Evolutionary conservation across 2,888 invertebrate species (phyloP), one percentile per base, ranked within the genome.

Genomic region (Acanthosepion pharaonis): DNA sequence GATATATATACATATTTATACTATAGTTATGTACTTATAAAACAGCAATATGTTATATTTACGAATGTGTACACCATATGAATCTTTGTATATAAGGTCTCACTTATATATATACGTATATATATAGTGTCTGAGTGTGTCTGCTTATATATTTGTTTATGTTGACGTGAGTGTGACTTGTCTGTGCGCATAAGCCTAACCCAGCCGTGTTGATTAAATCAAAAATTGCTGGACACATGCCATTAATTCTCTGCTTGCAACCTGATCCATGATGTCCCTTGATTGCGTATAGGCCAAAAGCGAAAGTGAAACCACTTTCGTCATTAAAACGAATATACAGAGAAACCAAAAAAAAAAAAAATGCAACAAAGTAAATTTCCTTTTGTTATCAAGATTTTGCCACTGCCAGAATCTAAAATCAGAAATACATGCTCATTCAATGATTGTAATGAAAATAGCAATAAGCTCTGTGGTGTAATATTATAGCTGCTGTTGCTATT

Each of bases 171-270:
- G 15, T 78, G 78, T 78, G 11, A 78, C n/a, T n/a, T n/a, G n/a
- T n/a, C 3, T 11, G n/a, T 78, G 9, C 78, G 18, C n/a, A n/a
- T 33, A 33, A 33, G 78, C n/a, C 5, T n/a, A 33, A 11, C 8
- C 5, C n/a, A 78, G 78, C 9, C 9, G 33, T 78, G 78, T n/a
- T 78, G 78, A 78, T 78, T 78, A n/a, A 78, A 78, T n/a, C 78
- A n/a, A 78, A 78, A 78, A 78, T 78, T 78, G n/a, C n/a, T 78
- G 78, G 78, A 78, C 78, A n/a, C 78, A n/a, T 78, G 78, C 78
- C 78, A 78, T 78, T 78, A 78, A 78, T 78, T 78, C 5, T 33
- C 78, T 15, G 78, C n/a, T 18, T 78, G 78, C 78, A 78, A 78
- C n/a, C 78, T 18, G 33, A 78, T 78, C 78, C n/a, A 78, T 33